These are phyloP conservation scores for Pitangus sulphuratus DNA, from an alignment of 2,797 vertebrate species.

Conservation along the genomic window DNA sequence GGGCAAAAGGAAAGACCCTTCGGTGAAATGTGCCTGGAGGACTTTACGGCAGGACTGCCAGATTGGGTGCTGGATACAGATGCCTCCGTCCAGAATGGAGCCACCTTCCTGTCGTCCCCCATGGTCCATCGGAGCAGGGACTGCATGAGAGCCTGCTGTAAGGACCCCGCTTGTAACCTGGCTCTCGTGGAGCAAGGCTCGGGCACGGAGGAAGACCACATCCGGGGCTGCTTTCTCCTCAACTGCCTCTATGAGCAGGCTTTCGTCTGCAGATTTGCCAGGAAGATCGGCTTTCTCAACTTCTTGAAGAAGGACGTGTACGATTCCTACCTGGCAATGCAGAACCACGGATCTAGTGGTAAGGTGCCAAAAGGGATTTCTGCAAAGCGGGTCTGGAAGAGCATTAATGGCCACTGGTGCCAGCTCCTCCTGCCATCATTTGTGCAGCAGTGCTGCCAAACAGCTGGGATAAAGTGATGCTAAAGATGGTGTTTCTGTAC, in stretches of 20 bases:
- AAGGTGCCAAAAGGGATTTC: background rate
- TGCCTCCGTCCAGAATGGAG: constrained; percentile 88
- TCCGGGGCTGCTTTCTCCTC: constrained; percentile 87
- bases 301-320: constrained; percentile 82
- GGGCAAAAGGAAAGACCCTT: constrained; percentile 18
- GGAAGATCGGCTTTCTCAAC: constrained; percentile 84
- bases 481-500: background rate
- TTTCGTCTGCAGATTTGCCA: constrained; percentile 88
- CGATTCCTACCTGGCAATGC: constrained; percentile 72
- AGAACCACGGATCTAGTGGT: constrained; percentile 62
- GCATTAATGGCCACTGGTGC: background rate
- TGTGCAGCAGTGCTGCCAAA: background rate
- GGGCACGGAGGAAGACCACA: constrained; percentile 48
- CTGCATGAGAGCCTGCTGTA: constrained; percentile 88
- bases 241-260: constrained; percentile 89
- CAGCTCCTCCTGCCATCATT: background rate
- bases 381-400: background rate
- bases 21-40: constrained; percentile 74
- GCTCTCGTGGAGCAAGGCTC: constrained; percentile 83
- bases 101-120: constrained; percentile 85
- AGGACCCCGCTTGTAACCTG: constrained; percentile 83
- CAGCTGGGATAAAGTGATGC: accelerated
- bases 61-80: constrained; percentile 88
- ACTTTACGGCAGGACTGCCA: constrained; percentile 78
- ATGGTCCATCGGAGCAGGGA: constrained; percentile 72